phyloP scores from a whole-genome alignment of 2,797 vertebrate genomes.

The Phaenicophaeus curvirostris region DNA sequence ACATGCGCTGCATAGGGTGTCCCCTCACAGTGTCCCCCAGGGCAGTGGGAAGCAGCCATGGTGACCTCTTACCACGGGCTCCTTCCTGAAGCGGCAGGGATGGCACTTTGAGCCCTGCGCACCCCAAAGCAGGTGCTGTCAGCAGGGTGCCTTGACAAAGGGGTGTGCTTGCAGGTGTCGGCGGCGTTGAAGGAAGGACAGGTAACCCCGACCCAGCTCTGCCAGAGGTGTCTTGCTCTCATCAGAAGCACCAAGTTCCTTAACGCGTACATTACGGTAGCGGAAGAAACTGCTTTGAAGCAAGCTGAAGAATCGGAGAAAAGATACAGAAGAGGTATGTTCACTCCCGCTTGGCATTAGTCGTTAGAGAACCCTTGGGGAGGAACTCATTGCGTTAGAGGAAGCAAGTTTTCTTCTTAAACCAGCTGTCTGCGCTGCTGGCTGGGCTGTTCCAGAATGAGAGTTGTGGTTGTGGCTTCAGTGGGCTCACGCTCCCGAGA shows the following conservation, averaged over 20 bases:
- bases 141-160: background rate
- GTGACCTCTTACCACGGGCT: no score
- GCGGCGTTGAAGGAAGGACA: conserved; percentile 84
- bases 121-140: no score
- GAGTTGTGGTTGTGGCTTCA: background rate
- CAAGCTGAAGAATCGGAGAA: conserved; percentile 89
- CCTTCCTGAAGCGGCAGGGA: background rate
- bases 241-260: conserved; percentile 86
- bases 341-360: background rate
- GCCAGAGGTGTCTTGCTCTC: conserved; percentile 85
- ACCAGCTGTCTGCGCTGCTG: rapidly evolving
- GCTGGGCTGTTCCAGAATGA: rapidly evolving
- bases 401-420: background rate
- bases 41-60: background rate
- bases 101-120: rapidly evolving
- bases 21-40: rapidly evolving
- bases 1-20: no score
- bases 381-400: background rate
- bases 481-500: background rate
- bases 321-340: conserved; percentile 83
- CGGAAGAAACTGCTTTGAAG: conserved; percentile 85
- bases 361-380: background rate
- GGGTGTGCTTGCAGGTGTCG: conserved; percentile 78
- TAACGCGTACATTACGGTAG: conserved; percentile 91
- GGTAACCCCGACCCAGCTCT: conserved; percentile 87